Percentiles rank a stretch among this genome's conserved stretches.
phyloP scores from a whole-genome alignment of 1,140 invertebrate genomes.

The Brevipalpus yothersi region DNA sequence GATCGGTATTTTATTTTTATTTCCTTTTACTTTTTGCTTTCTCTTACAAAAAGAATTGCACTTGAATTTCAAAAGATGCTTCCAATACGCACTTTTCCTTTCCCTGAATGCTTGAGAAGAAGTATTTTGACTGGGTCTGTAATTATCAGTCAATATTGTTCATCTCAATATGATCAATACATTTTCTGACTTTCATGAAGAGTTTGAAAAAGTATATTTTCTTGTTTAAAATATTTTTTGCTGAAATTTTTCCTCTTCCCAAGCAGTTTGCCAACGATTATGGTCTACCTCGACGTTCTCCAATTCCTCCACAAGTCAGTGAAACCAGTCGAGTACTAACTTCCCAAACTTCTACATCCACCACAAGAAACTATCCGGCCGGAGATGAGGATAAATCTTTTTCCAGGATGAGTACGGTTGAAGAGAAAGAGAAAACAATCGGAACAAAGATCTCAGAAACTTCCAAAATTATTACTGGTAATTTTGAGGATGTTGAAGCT shows the following conservation, averaged over 20 bases:
- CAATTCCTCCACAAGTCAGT: neutral
- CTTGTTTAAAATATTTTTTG: too few relatives aligned
- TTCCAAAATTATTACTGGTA: constrained; percentile 10
- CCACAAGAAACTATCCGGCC: constrained; percentile 4
- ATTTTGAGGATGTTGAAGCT: constrained; percentile 17
- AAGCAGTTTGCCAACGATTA: neutral
- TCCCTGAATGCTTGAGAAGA: too few relatives aligned
- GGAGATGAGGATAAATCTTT: constrained; percentile 3
- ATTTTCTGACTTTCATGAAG: too few relatives aligned
- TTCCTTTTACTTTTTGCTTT: constrained; percentile 1
- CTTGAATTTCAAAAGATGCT: neutral
- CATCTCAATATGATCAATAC: too few relatives aligned
- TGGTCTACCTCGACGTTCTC: neutral
- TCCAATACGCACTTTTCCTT: too few relatives aligned
- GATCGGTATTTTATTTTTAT: constrained; percentile 1
- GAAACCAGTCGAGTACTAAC: neutral
- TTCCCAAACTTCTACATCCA: constrained; percentile 5
- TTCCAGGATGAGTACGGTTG: constrained; percentile 4
- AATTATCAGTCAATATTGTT: too few relatives aligned
- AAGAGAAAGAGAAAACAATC: constrained; percentile 10
- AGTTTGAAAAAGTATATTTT: too few relatives aligned
- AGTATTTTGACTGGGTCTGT: too few relatives aligned
- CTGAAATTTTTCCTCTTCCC: too few relatives aligned
- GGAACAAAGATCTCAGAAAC: constrained; percentile 10
- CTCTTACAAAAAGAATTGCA: too few relatives aligned